Base-by-base conservation (phyloP, 2,797 vertebrate genomes). In the Pipistrellus pygmaeus region DNA sequence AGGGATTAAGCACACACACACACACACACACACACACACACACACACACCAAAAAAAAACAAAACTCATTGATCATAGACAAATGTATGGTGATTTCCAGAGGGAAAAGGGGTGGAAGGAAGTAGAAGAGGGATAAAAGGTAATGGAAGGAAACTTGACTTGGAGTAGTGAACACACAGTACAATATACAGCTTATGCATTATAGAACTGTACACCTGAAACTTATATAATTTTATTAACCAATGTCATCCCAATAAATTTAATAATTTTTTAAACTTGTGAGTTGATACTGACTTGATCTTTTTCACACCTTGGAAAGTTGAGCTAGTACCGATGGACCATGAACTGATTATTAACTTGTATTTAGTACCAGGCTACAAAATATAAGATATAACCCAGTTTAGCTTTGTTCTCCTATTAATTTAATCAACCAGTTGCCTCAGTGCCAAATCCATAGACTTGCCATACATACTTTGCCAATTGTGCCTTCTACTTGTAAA, bases 381-480 rank as follows among this genome's bases (percentile, higher is more conserved):
- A 64, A 88, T 51, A 13, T 64, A 82, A 3, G 15, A 20, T 87
- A 82, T 62, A 80, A 84, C 7, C 9, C 4, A 13, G 18, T 64
- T 76, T 84, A 51, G 9, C 48, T 90, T 82, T 73, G 23, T 69
- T 88, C 92, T 73, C 30, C 88, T 68, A 35, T 82, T 78, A 64
- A 82, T 20, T 55, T 44, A 85, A 38, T n/a, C 27, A 53, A 41
- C 27, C 14, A 32, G 9, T 72, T 27, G 11, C 30, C 48, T 91
- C 21, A 23, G 8, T 81, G 12, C 6, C 10, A 18, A 18, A 48
- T 68, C 20, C 17, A 5, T 44, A 75, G 48, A 60, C 8, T 30
- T 66, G 14, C n/a, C 75, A 20, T 46, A 35, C 4, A 48, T 76
- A 8, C 25, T 20, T 88, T 51, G 25, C 15, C 9, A 23, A 10